These are phyloP conservation scores for Atethmia centrago DNA, from an alignment of 2,888 invertebrate genomes.

Conservation along the genomic window DNA sequence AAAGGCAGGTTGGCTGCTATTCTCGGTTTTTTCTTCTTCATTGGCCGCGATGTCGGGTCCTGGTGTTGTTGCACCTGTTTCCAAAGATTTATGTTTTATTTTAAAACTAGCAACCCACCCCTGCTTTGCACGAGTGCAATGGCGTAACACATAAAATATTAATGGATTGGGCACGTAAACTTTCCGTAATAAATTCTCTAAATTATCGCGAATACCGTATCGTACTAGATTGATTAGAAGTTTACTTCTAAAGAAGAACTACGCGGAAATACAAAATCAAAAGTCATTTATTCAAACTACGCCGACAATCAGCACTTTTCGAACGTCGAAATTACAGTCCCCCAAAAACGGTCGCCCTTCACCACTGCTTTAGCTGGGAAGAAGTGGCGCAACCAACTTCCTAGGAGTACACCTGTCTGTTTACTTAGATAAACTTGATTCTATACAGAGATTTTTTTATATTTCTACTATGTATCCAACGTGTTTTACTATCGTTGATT, in stretches of 20 bases:
- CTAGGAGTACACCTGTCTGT: no score
- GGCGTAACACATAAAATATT: no score
- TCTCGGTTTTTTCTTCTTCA: constrained; percentile 83
- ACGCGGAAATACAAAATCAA: no score
- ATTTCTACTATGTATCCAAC: not conserved
- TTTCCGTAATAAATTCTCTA: not conserved
- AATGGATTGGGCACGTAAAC: no score
- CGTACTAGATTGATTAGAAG: not conserved
- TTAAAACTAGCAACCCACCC: not conserved
- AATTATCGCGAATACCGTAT: not conserved
- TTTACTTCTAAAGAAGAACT: not conserved
- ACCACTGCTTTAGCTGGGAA: no score
- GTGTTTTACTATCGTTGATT: not conserved
- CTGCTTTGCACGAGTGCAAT: no score
- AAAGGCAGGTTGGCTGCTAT: constrained; percentile 88
- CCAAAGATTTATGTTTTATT: constrained; percentile 17
- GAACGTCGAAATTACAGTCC: no score
- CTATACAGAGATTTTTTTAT: not conserved
- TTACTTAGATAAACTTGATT: no score
- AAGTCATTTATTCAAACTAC: no score
- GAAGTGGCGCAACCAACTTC: no score
- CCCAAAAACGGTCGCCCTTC: no score
- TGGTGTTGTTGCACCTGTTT: constrained; percentile 69
- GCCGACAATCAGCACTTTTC: no score
- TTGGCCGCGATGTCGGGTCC: constrained; percentile 70